These are phyloP conservation scores for Ecdyonurus torrentis DNA, from an alignment of 2,888 invertebrate species.

Conservation along the genomic window DNA sequence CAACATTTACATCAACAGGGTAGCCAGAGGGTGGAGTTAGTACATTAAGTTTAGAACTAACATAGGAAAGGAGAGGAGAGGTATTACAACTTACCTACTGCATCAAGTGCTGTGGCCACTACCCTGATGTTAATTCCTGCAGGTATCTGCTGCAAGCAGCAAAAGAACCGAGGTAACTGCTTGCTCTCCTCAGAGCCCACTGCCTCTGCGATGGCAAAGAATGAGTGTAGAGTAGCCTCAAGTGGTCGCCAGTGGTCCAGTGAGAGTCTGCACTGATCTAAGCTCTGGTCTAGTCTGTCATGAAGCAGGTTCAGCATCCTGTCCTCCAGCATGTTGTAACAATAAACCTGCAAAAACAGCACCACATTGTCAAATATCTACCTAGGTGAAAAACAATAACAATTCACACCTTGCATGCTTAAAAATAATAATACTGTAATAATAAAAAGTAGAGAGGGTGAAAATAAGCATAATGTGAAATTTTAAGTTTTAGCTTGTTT, in stretches of 20 bases:
- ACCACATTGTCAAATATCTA: neutral
- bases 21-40: neutral
- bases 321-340: slow-evolving; percentile 63
- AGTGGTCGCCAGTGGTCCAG: slow-evolving; percentile 31
- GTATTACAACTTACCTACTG: slow-evolving; percentile 41
- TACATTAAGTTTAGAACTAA: neutral
- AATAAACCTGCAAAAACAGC: slow-evolving; percentile 48
- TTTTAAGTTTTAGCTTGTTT: neutral
- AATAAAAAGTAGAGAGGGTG: too few species aligned
- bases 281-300: slow-evolving; percentile 38
- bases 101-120: slow-evolving; percentile 55
- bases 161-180: slow-evolving; percentile 40
- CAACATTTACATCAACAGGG: neutral
- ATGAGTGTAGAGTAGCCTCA: slow-evolving; percentile 49
- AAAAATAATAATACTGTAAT: neutral
- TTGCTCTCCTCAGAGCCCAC: slow-evolving; percentile 37
- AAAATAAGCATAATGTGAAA: too few species aligned
- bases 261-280: slow-evolving; percentile 27
- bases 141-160: slow-evolving; percentile 42
- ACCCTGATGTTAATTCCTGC: slow-evolving; percentile 41
- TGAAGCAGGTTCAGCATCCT: slow-evolving; percentile 54
- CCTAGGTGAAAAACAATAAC: neutral
- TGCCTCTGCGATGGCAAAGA: slow-evolving; percentile 43
- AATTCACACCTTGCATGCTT: neutral
- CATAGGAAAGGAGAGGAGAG: neutral